Evolutionary conservation across 2,888 invertebrate genomes (phyloP), one percentile per base, ranked within the genome.

Genomic region (Nephrotoma guestfalica): DNA sequence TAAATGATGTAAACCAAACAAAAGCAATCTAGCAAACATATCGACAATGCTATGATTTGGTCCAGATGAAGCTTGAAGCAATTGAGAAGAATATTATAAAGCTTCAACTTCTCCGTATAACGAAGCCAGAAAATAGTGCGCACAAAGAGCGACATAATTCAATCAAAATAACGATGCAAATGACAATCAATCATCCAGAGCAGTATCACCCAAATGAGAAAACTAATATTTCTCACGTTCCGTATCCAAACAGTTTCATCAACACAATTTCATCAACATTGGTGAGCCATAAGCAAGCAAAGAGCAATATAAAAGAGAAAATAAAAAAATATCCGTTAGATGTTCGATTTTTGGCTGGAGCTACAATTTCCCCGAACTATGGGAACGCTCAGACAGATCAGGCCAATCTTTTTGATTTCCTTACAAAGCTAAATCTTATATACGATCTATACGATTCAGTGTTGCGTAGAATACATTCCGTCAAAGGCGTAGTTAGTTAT

Each of bases 21-120:
- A 88, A 86, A 87, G 88, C 88, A 41, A 87, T 88, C n/a, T 87
- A 88, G 41, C 87, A 88, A 9, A 87, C 86, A 15, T 88, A 88
- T 86, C 89, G 88, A n/a, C 88, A 88, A 6, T 88, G 88, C 71
- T 89, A 88, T 87, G 89, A 89, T 18, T 86, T 88, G 4, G 88
- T 88, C 0, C 89, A 89, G 86, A 88, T 89, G 71, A 89, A 89
- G 83, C 40, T 88, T 15, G 83, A 87, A 85, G 41, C 87, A 45
- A 87, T 90, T 88, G 87, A 90, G 90, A 87, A 88, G 57, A 89
- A 87, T 86, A 86, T 88, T 11, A 86, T 86, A 41, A 43, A 87
- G n/a, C 40, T 88, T n/a, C 88, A 88, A 83, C 87, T 88, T 41
- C 85, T 86, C 41, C 83, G 47, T 9, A 85, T n/a, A n/a, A n/a